Evolutionary conservation across 2,888 invertebrate genomes (phyloP).

Genomic region (Lasioglossum lativentre): DNA sequence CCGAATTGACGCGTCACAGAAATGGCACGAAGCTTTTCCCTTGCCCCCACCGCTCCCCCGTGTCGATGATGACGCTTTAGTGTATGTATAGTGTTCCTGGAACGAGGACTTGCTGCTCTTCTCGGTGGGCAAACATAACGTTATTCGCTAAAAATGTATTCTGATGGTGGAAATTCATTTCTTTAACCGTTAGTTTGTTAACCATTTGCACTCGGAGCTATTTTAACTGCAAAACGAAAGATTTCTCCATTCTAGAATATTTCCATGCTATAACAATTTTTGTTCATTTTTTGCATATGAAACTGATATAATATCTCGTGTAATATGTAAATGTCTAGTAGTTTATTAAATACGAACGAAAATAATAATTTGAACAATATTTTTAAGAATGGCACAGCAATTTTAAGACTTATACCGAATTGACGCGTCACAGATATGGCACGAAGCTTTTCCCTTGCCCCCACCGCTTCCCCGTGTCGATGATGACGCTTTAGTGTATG

Average conservation of each 20-base stretch:
- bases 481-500: not conserved
- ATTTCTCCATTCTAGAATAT: too few species aligned
- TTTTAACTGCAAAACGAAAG: too few species aligned
- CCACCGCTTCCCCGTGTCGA: not conserved
- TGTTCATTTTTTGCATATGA: too few species aligned
- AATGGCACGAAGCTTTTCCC: not conserved
- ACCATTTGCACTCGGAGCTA: too few species aligned
- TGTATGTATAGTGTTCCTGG: not conserved
- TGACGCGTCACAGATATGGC: not conserved
- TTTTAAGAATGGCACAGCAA: too few species aligned
- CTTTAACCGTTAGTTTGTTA: not conserved
- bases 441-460: not conserved
- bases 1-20: slow-evolving; percentile 7
- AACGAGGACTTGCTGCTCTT: not conserved
- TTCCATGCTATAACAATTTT: too few species aligned
- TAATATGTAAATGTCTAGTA: too few species aligned
- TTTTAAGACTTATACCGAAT: slow-evolving; percentile 17
- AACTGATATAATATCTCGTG: too few species aligned
- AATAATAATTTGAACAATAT: too few species aligned
- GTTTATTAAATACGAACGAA: too few species aligned
- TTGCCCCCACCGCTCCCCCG: not conserved
- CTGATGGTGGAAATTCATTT: not conserved
- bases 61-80: not conserved
- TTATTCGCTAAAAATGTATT: not conserved
- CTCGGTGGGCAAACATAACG: not conserved